These are phyloP conservation scores for Acanthaster planci DNA, from an alignment of 35 echinoderm and acorn worm species.

Conservation along the genomic window DNA sequence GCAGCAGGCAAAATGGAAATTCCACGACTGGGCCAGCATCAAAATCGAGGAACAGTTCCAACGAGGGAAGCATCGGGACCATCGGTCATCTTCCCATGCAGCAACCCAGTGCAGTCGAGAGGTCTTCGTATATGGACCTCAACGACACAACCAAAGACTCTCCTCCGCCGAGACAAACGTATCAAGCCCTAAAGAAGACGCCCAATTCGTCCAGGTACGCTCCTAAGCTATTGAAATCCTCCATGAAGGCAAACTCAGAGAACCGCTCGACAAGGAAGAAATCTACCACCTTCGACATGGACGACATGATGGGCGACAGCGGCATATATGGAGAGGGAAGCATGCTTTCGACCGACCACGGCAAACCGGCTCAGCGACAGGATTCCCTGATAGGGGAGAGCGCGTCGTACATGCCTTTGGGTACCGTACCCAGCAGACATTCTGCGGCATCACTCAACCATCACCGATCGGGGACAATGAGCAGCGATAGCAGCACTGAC, in stretches of 20 bases:
- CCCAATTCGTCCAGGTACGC: not conserved
- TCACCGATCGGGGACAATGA: not conserved
- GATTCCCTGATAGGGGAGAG: not conserved
- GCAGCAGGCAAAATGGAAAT: too few relatives aligned
- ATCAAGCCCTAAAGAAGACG: not conserved
- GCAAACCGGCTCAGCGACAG: not conserved
- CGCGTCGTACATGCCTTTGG: not conserved
- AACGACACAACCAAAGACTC: not conserved
- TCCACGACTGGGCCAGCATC: not conserved
- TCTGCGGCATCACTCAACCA: not conserved
- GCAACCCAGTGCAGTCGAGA: not conserved
- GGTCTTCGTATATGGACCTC: not conserved
- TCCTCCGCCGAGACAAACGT: not conserved
- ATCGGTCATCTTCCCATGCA: not conserved
- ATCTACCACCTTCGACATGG: not conserved
- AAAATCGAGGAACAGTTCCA: not conserved
- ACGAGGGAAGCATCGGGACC: not conserved
- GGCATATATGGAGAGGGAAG: not conserved
- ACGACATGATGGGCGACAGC: not conserved
- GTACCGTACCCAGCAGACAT: not conserved
- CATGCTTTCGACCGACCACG: too few relatives aligned
- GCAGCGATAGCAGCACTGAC: not conserved
- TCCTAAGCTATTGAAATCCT: too few relatives aligned
- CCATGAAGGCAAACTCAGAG: not conserved
- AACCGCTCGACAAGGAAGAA: not conserved